Evolutionary conservation across 1,140 invertebrate genomes (phyloP).

Genomic region (Drosophila neocordata): DNA sequence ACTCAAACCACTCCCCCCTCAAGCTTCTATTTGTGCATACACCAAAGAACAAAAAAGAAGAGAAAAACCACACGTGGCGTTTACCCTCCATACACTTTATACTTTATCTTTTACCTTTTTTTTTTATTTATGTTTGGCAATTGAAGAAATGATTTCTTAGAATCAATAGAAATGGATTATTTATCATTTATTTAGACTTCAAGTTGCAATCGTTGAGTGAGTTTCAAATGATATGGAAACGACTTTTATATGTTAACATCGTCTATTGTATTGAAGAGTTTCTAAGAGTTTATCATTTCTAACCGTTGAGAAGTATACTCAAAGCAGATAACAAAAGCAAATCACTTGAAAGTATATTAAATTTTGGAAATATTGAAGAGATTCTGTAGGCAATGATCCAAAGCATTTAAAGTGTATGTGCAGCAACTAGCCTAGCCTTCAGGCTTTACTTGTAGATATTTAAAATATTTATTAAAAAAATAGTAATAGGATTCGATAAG

Average conservation of each 20-base stretch:
- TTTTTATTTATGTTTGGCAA: slow-evolving; percentile 10
- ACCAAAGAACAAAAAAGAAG: not conserved
- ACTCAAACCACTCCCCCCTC: slow-evolving; percentile 5
- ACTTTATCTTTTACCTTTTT: slow-evolving; percentile 1
- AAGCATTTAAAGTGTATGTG: too few relatives aligned
- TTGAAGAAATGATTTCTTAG: not conserved
- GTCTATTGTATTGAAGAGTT: not conserved
- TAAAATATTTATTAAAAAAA: too few relatives aligned
- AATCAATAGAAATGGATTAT: slow-evolving; percentile 9
- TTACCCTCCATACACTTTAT: slow-evolving; percentile 12
- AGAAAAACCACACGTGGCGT: slow-evolving; percentile 13
- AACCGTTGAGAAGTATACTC: too few relatives aligned
- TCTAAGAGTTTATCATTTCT: not conserved
- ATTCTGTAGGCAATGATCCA: too few relatives aligned
- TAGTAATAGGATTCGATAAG: too few relatives aligned
- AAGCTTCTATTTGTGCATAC: slow-evolving; percentile 7
- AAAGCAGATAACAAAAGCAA: too few relatives aligned
- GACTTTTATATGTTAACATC: not conserved
- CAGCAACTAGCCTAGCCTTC: too few relatives aligned
- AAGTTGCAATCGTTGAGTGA: not conserved
- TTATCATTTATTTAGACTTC: slow-evolving; percentile 8
- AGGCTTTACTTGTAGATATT: too few relatives aligned
- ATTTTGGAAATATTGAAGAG: too few relatives aligned
- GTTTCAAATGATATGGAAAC: slow-evolving; percentile 4
- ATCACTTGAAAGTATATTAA: too few relatives aligned